phyloP scores from a whole-genome alignment of 1,140 invertebrate genomes.

The Spodoptera frugiperda region DNA sequence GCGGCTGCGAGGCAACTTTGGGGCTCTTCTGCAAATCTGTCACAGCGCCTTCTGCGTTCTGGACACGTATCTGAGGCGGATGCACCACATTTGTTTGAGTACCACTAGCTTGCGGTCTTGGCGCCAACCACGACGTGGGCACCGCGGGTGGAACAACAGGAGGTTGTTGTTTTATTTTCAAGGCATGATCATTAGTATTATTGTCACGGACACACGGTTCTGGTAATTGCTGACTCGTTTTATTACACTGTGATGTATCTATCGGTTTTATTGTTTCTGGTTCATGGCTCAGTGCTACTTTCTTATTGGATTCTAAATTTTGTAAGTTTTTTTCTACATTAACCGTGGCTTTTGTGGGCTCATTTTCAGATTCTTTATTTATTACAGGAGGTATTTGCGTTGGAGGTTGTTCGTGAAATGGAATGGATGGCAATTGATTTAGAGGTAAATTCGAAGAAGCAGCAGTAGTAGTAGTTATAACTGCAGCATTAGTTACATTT shows the following conservation, averaged over 20 bases:
- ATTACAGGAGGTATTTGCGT: slow-evolving; percentile 60
- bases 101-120: slow-evolving; percentile 51
- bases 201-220: slow-evolving; percentile 30
- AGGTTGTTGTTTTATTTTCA: slow-evolving; percentile 49
- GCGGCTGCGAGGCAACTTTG: slow-evolving; percentile 55
- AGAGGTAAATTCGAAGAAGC: slow-evolving; percentile 63
- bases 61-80: slow-evolving; percentile 70
- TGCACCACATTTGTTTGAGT: slow-evolving; percentile 49
- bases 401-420: slow-evolving; percentile 62
- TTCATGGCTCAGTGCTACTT: slow-evolving; percentile 9
- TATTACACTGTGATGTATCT: slow-evolving; percentile 18
- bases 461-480: slow-evolving; percentile 55
- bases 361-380: slow-evolving; percentile 51
- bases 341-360: slow-evolving; percentile 6
- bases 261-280: slow-evolving; percentile 12
- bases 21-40: slow-evolving; percentile 57
- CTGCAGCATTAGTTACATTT: slow-evolving; percentile 55
- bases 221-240: slow-evolving; percentile 20
- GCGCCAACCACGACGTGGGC: slow-evolving; percentile 72
- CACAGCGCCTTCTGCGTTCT: slow-evolving; percentile 64
- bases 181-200: slow-evolving; percentile 16
- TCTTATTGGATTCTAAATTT: slow-evolving; percentile 14
- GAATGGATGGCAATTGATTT: slow-evolving; percentile 73
- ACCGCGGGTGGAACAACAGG: slow-evolving; percentile 73
- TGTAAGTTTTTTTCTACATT: slow-evolving; percentile 18